Evolutionary conservation across 2,888 invertebrate species (phyloP), one percentile per base, ranked within the genome.

Genomic region (Griposia aprilina): DNA sequence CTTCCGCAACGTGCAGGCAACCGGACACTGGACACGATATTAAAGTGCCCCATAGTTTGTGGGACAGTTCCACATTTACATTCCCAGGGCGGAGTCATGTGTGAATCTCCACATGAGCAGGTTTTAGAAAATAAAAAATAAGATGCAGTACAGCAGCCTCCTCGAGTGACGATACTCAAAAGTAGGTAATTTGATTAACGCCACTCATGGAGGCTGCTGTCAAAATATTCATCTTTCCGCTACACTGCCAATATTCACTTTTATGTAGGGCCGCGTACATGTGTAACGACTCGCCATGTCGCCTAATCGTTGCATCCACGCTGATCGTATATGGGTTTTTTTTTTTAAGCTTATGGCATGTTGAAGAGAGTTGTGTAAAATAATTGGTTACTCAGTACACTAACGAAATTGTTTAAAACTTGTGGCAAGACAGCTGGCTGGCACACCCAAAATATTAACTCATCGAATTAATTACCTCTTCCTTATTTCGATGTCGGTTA

Each of bases 391-490:
- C 23, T 55, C 23, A 23, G 8, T 8, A 23, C 55, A 23, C 55
- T 55, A 23, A 20, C 52, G 20, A 52, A 7, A 52, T 52, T 20
- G 52, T 7, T 41, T 41, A 41, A 41, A 41, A 41, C 4, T 41
- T 6, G 7, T 41, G 5, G 41, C 41, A 45, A 41, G 41, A 5
- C 8, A 6, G 41, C 41, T 41, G 41, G 8, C 41, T 45, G 45
- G 1, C 10, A 10, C 45, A 45, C 45, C 45, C 45, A 45, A 50
- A 67, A 68, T 36, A 68, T 52, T 52, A 69, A 48, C 45, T 30
- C 17, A 2, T 74, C 17, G 13, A 69, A n/a, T 30, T 57, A 45
- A 57, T 57, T 57, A 69, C 68, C 69, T 45, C 41, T 52, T 41
- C 45, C 50, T 55, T 65, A 26, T 15, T 26, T 20, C 66, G n/a